These are phyloP conservation scores for Tachina fera DNA, from an alignment of 2,888 invertebrate genomes.

Conservation along the genomic window DNA sequence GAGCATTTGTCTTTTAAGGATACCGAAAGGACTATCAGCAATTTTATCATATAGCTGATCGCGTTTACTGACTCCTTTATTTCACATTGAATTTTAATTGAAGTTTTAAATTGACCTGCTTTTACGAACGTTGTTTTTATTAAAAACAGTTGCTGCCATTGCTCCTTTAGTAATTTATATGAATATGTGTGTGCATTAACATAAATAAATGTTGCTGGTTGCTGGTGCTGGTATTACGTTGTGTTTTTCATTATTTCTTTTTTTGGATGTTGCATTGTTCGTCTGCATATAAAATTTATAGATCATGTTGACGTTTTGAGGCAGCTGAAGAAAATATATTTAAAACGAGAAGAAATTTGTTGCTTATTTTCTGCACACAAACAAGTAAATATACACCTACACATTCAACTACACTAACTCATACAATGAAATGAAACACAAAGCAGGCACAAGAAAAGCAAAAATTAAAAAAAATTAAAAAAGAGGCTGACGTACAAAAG, in stretches of 20 bases:
- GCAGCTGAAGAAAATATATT: not conserved
- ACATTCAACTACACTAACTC: not conserved
- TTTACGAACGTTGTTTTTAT: not conserved
- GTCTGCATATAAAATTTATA: constrained; percentile 56
- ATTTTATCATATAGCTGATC: too few relatives aligned
- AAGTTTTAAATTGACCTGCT: not conserved
- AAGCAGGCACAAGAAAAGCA: constrained; percentile 22
- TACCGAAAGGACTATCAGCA: too few relatives aligned
- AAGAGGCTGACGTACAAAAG: constrained; percentile 13
- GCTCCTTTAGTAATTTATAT: not conserved
- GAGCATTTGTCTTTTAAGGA: too few relatives aligned
- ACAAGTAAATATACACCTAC: not conserved
- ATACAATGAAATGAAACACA: constrained; percentile 3
- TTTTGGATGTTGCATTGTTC: constrained; percentile 35
- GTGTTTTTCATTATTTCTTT: constrained; percentile 33
- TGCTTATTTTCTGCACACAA: constrained; percentile 10
- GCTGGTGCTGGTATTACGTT: not conserved
- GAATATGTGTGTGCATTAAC: not conserved
- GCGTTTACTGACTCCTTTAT: too few relatives aligned
- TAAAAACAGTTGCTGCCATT: not conserved
- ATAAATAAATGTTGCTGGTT: not conserved
- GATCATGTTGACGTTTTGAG: constrained; percentile 64
- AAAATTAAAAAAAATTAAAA: not conserved
- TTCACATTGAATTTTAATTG: not conserved
- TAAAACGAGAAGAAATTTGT: constrained; percentile 5